These are phyloP conservation scores for Macrosiphum euphorbiae DNA, from an alignment of 2,888 invertebrate species.

Conservation along the genomic window DNA sequence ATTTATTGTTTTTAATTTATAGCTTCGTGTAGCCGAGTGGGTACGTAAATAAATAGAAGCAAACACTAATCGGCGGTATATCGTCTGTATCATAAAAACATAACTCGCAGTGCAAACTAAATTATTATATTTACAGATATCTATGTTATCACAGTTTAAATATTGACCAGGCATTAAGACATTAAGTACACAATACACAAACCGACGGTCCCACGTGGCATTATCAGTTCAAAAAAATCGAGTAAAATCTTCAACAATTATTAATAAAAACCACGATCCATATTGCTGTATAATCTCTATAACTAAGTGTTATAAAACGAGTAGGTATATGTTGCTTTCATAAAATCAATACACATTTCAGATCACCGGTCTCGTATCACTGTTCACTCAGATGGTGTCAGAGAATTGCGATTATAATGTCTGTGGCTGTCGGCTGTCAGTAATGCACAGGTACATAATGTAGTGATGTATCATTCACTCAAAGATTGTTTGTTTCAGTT, in stretches of 20 bases:
- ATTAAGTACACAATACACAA: background rate
- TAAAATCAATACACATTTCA: background rate
- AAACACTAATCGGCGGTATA: background rate
- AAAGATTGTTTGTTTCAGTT: background rate
- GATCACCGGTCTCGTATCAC: background rate
- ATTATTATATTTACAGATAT: background rate
- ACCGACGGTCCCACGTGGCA: background rate
- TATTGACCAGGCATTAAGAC: background rate
- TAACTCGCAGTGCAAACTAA: background rate
- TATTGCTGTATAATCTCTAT: background rate
- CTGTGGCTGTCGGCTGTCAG: background rate
- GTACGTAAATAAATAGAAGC: background rate
- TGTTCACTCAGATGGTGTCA: background rate
- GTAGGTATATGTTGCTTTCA: background rate
- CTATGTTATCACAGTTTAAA: background rate
- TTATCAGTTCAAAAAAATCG: background rate
- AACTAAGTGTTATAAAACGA: background rate
- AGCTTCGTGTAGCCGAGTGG: background rate
- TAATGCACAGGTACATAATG: background rate
- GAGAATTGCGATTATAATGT: background rate
- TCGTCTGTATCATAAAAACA: background rate
- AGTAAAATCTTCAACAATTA: background rate
- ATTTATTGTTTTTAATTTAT: background rate
- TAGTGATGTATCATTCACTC: background rate
- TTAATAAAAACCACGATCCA: background rate